Percentiles rank a stretch among this genome's conserved stretches.
Conservation (phyloP, 2,888 invertebrate genomes). For the Ochropacha duplaris region DNA sequence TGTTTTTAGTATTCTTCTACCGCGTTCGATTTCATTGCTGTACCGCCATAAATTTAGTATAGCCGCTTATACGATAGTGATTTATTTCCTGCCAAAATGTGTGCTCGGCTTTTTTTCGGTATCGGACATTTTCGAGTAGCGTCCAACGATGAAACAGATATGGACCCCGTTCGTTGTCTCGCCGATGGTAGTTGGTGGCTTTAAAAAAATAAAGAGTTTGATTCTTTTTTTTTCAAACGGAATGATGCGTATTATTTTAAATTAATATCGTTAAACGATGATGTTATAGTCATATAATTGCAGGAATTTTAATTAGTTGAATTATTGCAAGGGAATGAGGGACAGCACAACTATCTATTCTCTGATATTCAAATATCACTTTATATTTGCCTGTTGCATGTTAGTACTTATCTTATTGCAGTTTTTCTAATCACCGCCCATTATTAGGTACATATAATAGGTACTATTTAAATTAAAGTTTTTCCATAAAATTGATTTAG, state of each 20-base stretch:
- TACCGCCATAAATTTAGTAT: conserved; percentile 78
- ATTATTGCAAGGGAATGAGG: no score
- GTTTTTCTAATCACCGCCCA: no score
- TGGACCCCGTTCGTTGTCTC: conserved; percentile 62
- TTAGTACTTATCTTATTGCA: no score
- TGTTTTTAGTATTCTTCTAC: conserved; percentile 63
- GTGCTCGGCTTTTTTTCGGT: conserved; percentile 69
- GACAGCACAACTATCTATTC: no score
- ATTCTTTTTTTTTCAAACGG: conserved; percentile 37
- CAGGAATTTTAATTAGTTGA: no score
- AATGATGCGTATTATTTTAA: no score
- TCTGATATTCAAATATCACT: no score
- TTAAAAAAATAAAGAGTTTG: conserved; percentile 44
- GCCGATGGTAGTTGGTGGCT: conserved; percentile 75
- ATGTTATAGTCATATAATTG: no score
- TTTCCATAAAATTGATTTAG: conserved; percentile 29
- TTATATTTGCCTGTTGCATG: no score
- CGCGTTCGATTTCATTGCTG: conserved; percentile 46
- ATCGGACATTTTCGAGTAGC: conserved; percentile 77
- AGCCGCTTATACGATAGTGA: conserved; percentile 73
- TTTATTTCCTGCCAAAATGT: conserved; percentile 82
- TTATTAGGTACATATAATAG: no score
- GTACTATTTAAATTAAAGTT: no score
- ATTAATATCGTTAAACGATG: no score
- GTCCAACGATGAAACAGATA: conserved; percentile 77